Evolutionary conservation across 1,140 invertebrate species (phyloP), one percentile per base, ranked within the genome.

Genomic region (Hylaeus volcanicus): DNA sequence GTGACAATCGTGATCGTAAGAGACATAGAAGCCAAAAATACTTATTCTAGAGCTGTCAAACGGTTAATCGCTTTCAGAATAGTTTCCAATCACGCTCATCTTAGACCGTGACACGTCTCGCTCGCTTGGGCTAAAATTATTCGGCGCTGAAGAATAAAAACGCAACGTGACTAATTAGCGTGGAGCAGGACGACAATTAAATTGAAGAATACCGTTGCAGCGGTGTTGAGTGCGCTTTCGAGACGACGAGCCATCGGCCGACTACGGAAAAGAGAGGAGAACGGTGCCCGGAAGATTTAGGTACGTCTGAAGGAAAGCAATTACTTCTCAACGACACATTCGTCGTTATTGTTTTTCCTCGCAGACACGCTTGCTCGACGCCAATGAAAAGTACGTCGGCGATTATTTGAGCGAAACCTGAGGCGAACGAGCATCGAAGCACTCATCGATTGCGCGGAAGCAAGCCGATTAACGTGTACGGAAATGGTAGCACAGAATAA

Each of bases 121-220:
- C 39, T 51, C 15, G n/a, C 45, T 14, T 6, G 26, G 4, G 43
- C 48, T 5, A 8, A 69, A 69, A 64, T 72, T 53, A 15, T 39
- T 12, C 12, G 14, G 37, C 58, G 60, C 73, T 73, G 63, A 72
- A 73, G 70, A 64, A 56, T 56, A 65, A 55, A 71, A 70, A 70
- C 74, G 26, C 14, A n/a, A 12, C 26, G 65, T 11, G n/a, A 66
- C 58, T 81, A 81, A 81, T 81, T 81, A 81, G 79, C 60, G 12
- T 43, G 43, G 48, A 58, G 12, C 64, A 12, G 14, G 56, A 41
- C 5, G 66, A 74, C 68, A 78, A 81, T 81, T 81, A 81, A 81
- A 81, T 81, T 77, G 79, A 77, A 81, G 79, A 77, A 77, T 68
- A 70, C 66, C 55, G 74, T 48, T 43, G 55, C 65, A 55, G 43